Evolutionary conservation across 2,113 vertebrate genomes (phyloP).

Genomic region (Tringa solitaria): DNA sequence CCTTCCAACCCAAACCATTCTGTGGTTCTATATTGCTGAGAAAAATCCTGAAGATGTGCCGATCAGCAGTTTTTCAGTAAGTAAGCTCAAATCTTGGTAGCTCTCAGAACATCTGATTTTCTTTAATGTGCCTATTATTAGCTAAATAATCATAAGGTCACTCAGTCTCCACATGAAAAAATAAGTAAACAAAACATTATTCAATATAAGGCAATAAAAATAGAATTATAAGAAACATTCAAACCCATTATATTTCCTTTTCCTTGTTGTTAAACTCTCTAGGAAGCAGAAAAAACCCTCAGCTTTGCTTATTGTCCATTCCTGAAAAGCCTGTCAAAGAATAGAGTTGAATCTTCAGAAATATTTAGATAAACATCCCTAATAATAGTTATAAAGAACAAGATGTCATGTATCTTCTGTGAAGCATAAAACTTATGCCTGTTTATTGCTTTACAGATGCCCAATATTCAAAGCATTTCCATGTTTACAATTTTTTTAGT

Average conservation of each 20-base stretch:
- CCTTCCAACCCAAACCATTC: background rate
- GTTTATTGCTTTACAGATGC: background rate
- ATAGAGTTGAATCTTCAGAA: background rate
- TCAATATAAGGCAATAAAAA: background rate
- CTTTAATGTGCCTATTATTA: background rate
- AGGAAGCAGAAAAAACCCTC: background rate
- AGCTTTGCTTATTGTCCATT: background rate
- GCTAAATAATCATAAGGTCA: background rate
- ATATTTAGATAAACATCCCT: background rate
- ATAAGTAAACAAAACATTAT: background rate
- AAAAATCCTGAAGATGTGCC: background rate
- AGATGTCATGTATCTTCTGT: background rate
- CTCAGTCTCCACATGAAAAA: background rate
- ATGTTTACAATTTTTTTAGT: background rate
- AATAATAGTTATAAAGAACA: background rate
- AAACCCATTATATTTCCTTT: background rate
- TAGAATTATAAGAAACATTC: background rate
- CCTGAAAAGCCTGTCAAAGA: background rate
- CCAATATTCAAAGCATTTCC: background rate
- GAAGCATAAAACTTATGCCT: background rate
- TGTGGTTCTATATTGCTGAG: background rate
- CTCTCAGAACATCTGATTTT: background rate
- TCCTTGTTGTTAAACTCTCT: background rate
- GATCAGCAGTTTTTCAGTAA: background rate
- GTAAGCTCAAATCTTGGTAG: background rate